These are phyloP conservation scores for Mustela lutreola DNA, from an alignment of 2,113 vertebrate species.

Conservation along the genomic window DNA sequence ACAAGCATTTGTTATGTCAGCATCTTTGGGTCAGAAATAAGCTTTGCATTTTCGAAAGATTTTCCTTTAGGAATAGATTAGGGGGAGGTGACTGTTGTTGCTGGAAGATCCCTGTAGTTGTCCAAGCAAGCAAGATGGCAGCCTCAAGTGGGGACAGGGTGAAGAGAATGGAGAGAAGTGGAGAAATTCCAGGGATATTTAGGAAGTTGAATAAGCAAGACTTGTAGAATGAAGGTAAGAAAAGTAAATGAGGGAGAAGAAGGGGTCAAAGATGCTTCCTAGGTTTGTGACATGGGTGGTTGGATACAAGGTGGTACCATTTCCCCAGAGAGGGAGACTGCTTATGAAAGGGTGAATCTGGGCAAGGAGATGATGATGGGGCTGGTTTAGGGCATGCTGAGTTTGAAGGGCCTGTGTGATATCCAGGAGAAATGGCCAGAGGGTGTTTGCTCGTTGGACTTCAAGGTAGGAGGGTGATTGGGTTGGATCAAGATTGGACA, in stretches of 20 bases:
- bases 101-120: accelerated
- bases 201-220: neutral
- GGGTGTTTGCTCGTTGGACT: neutral
- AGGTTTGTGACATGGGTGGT: neutral
- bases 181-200: neutral
- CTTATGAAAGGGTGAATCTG: neutral
- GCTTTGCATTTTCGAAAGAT: neutral
- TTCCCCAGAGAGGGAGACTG: neutral
- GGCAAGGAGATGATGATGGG: neutral
- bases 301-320: neutral
- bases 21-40: neutral
- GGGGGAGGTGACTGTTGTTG: neutral
- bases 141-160: neutral
- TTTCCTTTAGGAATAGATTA: neutral
- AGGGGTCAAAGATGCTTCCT: neutral
- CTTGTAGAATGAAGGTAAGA: neutral
- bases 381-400: neutral
- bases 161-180: neutral
- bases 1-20: neutral
- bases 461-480: neutral
- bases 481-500: neutral
- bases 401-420: neutral
- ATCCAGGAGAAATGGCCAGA: neutral
- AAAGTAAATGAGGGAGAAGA: neutral
- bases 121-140: neutral